These are phyloP conservation scores for Gymnogyps californianus DNA, from an alignment of 2,113 vertebrate genomes.

Conservation along the genomic window DNA sequence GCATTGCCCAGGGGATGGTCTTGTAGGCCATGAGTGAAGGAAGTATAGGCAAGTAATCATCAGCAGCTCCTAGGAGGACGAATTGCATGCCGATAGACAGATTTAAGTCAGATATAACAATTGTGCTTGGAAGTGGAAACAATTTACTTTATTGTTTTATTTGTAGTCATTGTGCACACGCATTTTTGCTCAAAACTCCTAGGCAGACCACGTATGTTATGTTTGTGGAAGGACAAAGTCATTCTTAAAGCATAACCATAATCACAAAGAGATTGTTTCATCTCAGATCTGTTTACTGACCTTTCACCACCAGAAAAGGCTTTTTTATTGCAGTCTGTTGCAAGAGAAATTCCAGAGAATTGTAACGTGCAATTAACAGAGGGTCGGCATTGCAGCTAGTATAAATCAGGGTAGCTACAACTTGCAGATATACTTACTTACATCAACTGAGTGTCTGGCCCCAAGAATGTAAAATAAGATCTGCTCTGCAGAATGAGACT, in stretches of 20 bases:
- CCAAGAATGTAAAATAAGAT: slow-evolving; percentile 55
- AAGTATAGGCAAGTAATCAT: slow-evolving; percentile 1
- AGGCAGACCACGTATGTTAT: not conserved
- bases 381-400: not conserved
- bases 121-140: not conserved
- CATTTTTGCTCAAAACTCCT: not conserved
- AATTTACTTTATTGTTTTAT: not conserved
- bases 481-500: slow-evolving; percentile 27
- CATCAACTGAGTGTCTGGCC: not conserved
- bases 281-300: not conserved
- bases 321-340: not conserved
- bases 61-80: not conserved
- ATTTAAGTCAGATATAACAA: not conserved
- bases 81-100: not conserved
- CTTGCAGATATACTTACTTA: not conserved
- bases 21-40: not conserved
- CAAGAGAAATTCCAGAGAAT: slow-evolving; percentile 28
- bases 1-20: not conserved
- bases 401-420: not conserved
- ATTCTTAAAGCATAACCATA: not conserved
- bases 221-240: not conserved
- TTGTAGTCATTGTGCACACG: not conserved
- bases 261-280: not conserved
- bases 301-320: not conserved
- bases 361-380: not conserved